Base-by-base conservation (phyloP, 2,797 vertebrate species). In the Spinibarbus caldwelli region DNA sequence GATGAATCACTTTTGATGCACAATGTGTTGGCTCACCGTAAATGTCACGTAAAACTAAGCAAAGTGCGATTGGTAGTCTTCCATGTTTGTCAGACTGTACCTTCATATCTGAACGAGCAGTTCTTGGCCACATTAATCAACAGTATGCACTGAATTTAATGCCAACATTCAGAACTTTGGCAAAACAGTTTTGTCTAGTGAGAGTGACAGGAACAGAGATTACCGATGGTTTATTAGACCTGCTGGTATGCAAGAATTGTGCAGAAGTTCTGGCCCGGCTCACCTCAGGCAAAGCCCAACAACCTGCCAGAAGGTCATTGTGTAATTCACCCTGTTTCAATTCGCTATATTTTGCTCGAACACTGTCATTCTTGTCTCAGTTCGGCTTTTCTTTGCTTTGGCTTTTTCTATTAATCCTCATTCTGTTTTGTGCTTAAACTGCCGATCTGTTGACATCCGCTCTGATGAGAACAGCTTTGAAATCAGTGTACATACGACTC, bases 371-470 rank as follows among this genome's bases (percentile, higher is more conserved):
- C 54, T 29, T 47, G 23, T 71, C 36, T 81, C n/a, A 2, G 2
- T 82, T 62, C 6, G 21, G 15, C 72, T 62, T 62, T 54, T 54
- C 26, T 73, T 52, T 83, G 62, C 31, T 49, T 68, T 57, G 45
- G 34, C 41, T 80, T 85, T 64, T 85, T 83, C 85, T 68, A 11
- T 29, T 45, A 82, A 36, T 36, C 52, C 59, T 87, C 75, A 45
- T 80, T 76, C 64, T 70, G 70, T 82, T 86, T 86, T 79, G 38
- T 52, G 34, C 80, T 88, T 86, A 34, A 84, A 86, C 66, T 78
- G 66, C 26, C 26, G 34, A 71, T 78, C 76, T 78, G 64, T 78
- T 84, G 75, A 47, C 75, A 78, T 43, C 26, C 9, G 5, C 82
- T 68, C 6, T 23, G 21, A 83, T 26, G 59, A 83, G 59, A 76